Evolutionary conservation across 2,113 vertebrate genomes (phyloP), one percentile per base, ranked within the genome.

Genomic region (Chionis minor): DNA sequence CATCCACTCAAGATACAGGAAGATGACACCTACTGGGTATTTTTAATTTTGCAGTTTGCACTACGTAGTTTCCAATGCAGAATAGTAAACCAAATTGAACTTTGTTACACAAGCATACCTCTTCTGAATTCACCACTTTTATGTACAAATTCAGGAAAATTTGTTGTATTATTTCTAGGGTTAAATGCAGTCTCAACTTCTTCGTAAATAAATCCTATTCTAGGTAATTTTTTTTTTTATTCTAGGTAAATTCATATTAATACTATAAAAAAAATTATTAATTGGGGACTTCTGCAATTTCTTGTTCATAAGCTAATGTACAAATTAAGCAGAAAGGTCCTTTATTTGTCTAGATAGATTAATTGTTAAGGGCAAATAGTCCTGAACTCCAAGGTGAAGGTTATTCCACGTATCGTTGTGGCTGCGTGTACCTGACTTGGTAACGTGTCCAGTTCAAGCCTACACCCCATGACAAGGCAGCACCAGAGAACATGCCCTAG

Each of bases 331-430:
- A 32, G n/a, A 63, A 80, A 44, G 40, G 14, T 80, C 30, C 63
- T 75, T 77, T 49, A 14, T 80, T 86, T 80, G 69, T 69, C 72
- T 70, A 1, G 19, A 1, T 4, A 24, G 78, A 59, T 91, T 44
- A 65, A 40, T 26, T 56, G 74, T 26, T 66, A 28, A 55, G 40
- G 45, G 45, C 20, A 58, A 32, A 26, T 8, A 35, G 67, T 58
- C 67, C 79, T 81, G 67, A 61, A 38, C 30, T 73, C 21, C 32
- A 12, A 27, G 35, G 44, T 61, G 40, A 67, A 90, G 71, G 80
- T 49, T 54, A n/a, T 54, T 66, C 62, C 13, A 4, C 0, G 0
- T 30, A 2, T 38, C 4, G 0, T 4, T 4, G 19, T 49, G 58
- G 27, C 54, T 1, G 28, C 4, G 11, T 18, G 52, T 63, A 42